A percentile compares a stretch with the other conserved stretches of the same genome.
Conservation (phyloP, 1,140 invertebrate species). For the Aphaenogaster rudis region DNA sequence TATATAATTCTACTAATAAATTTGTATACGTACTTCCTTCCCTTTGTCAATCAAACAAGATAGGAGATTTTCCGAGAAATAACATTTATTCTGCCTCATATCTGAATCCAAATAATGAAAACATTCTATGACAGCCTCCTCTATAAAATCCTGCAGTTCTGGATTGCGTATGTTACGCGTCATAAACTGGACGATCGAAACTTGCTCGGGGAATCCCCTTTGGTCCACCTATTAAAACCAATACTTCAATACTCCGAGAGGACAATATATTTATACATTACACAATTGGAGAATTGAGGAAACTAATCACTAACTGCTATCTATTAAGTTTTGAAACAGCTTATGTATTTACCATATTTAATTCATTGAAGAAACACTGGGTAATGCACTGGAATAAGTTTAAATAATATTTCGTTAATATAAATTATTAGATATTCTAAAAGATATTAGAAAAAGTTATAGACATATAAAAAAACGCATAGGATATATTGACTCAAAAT, state of each 20-base stretch:
- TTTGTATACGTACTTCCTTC: constrained; percentile 79
- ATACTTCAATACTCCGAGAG: too few relatives aligned
- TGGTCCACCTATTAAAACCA: constrained; percentile 79
- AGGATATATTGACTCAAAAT: neutral
- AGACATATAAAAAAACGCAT: neutral
- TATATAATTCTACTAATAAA: neutral
- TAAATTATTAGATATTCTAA: neutral
- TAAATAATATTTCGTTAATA: constrained; percentile 38
- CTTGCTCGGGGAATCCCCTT: constrained; percentile 82
- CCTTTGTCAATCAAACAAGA: constrained; percentile 83
- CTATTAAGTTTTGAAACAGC: neutral
- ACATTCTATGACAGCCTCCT: constrained; percentile 83
- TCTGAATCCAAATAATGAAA: constrained; percentile 80
- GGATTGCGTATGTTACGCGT: constrained; percentile 81
- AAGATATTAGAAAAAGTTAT: too few relatives aligned
- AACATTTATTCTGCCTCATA: constrained; percentile 82
- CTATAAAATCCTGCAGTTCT: constrained; percentile 83
- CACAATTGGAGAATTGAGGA: neutral
- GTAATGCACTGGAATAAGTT: constrained; percentile 81
- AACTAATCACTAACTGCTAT: neutral
- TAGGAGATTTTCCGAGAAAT: constrained; percentile 83
- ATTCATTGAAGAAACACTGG: constrained; percentile 85
- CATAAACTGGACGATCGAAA: constrained; percentile 79
- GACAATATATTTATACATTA: too few relatives aligned
- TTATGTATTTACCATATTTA: constrained; percentile 80